Percentiles rank a stretch among this genome's conserved stretches.
phyloP scores from a whole-genome alignment of 2,888 invertebrate species.

The Cheilosia urbana region DNA sequence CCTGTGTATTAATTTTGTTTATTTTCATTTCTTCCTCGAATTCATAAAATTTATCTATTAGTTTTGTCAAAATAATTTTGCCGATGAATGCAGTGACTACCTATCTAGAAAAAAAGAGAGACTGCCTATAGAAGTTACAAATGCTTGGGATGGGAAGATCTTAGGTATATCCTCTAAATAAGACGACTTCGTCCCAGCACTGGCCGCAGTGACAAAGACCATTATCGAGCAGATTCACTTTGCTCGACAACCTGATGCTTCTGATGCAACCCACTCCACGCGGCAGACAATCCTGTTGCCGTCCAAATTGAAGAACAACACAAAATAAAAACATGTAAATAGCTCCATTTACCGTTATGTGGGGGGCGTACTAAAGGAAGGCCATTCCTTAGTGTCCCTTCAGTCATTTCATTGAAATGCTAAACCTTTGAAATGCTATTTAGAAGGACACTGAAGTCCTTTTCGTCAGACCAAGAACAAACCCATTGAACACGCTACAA shows the following conservation, averaged over 20 bases:
- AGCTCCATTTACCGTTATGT: slow-evolving; percentile 65
- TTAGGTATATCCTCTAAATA: slow-evolving; percentile 9
- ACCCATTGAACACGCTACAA: slow-evolving; percentile 2
- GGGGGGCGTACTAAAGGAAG: slow-evolving; percentile 22
- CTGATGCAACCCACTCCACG: background rate
- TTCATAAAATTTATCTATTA: too few relatives aligned
- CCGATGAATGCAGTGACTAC: too few relatives aligned
- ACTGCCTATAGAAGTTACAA: too few relatives aligned
- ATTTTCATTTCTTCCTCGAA: too few relatives aligned
- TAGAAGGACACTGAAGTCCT: slow-evolving; percentile 71
- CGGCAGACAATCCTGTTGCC: background rate
- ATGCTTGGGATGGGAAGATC: too few relatives aligned
- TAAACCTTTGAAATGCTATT: slow-evolving; percentile 74
- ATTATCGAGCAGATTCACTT: slow-evolving; percentile 61
- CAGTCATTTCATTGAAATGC: slow-evolving; percentile 71
- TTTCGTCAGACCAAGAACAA: slow-evolving; percentile 66
- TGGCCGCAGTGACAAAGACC: slow-evolving; percentile 28
- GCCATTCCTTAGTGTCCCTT: slow-evolving; percentile 41
- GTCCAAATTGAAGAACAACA: slow-evolving; percentile 52
- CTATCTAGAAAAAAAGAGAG: too few relatives aligned
- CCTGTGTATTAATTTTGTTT: too few relatives aligned
- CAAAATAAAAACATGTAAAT: slow-evolving; percentile 68
- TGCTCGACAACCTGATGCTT: slow-evolving; percentile 59
- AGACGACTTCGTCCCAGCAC: background rate
- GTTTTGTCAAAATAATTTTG: too few relatives aligned